Percentiles rank a stretch among this genome's conserved stretches.
phyloP scores from a whole-genome alignment of 2,797 vertebrate species.

The Pseudocheirus occidentalis region DNA sequence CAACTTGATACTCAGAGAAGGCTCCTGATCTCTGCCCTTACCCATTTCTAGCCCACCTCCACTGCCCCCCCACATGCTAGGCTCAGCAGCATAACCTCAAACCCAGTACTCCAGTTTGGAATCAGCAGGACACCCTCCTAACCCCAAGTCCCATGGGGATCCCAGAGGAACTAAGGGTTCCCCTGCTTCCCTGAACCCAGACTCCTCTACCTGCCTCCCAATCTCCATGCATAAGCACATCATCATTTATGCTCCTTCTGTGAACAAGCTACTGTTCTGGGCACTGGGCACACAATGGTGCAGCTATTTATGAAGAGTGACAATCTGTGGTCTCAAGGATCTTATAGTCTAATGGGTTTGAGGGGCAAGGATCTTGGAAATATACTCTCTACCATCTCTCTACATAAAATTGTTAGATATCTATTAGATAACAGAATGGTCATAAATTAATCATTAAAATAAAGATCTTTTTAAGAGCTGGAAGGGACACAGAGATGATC shows the following conservation, averaged over 20 bases:
- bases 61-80: neutral
- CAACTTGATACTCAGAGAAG: neutral
- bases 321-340: neutral
- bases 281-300: neutral
- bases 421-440: neutral
- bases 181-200: neutral
- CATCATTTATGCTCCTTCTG: neutral
- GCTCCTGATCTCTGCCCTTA: neutral
- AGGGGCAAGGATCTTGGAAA: neutral
- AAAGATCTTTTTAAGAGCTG: neutral
- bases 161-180: neutral
- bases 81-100: neutral
- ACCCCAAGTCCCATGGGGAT: neutral
- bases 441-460: neutral
- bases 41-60: neutral
- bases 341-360: neutral
- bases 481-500: neutral
- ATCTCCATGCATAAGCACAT: neutral
- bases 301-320: neutral
- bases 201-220: neutral
- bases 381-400: neutral
- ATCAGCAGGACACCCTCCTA: neutral
- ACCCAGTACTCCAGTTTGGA: neutral
- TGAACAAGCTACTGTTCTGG: neutral
- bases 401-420: neutral